phyloP scores from a whole-genome alignment of 1,140 invertebrate genomes.

The Sitobion miscanthi region DNA sequence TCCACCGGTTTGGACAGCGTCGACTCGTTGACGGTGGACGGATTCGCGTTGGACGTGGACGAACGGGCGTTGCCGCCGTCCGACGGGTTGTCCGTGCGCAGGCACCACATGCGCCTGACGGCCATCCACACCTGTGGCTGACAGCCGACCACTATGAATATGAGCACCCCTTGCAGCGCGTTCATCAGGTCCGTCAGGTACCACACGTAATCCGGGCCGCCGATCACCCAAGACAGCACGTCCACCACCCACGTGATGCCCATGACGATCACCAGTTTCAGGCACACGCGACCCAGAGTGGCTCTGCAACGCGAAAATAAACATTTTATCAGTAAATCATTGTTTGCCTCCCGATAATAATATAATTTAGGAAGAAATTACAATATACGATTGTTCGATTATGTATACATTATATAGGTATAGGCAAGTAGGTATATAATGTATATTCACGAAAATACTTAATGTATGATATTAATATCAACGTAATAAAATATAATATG shows the following conservation, averaged over 20 bases:
- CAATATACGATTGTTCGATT: no score
- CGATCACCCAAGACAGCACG: slow-evolving; percentile 75
- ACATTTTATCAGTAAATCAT: background rate
- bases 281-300: slow-evolving; percentile 77
- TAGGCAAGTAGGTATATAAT: no score
- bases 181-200: slow-evolving; percentile 74
- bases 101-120: slow-evolving; percentile 71
- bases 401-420: no score
- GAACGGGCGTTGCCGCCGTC: slow-evolving; percentile 66
- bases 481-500: no score
- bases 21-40: slow-evolving; percentile 75
- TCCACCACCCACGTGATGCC: slow-evolving; percentile 85
- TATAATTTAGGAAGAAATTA: no score
- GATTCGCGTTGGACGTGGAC: slow-evolving; percentile 75
- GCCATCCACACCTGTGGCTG: slow-evolving; percentile 78
- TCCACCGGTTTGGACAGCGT: slow-evolving; percentile 63
- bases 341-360: no score
- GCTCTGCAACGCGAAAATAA: slow-evolving; percentile 67
- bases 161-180: slow-evolving; percentile 84
- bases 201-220: slow-evolving; percentile 79
- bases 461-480: no score
- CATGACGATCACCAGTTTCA: slow-evolving; percentile 86
- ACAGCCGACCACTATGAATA: slow-evolving; percentile 86
- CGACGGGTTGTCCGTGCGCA: slow-evolving; percentile 60
- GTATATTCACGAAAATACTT: no score